Evolutionary conservation across 2,888 invertebrate species (phyloP).

Genomic region (Drosophila hamatofila): DNA sequence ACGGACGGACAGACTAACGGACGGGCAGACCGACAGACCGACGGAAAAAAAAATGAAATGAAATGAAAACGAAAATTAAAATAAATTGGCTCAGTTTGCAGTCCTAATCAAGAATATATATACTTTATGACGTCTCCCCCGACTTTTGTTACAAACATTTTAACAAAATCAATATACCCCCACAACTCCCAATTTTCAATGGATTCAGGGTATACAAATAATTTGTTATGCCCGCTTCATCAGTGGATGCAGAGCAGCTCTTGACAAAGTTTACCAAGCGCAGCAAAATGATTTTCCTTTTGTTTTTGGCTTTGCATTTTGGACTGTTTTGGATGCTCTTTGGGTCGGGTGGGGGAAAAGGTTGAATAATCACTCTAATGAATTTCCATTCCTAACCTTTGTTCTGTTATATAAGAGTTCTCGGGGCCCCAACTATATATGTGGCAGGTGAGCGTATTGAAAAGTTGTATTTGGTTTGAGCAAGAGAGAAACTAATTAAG

Average conservation of each 20-base stretch:
- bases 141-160: too few relatives aligned
- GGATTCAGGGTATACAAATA: not conserved
- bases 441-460: not conserved
- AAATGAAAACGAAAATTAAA: too few relatives aligned
- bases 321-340: too few relatives aligned
- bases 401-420: not conserved
- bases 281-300: conserved; percentile 1
- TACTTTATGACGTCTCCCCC: too few relatives aligned
- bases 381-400: not conserved
- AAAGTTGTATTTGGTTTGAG: not conserved
- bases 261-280: conserved; percentile 7
- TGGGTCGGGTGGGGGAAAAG: not conserved
- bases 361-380: conserved; percentile 8
- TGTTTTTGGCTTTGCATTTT: not conserved
- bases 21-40: too few relatives aligned
- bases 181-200: too few relatives aligned
- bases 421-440: too few relatives aligned
- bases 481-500: not conserved
- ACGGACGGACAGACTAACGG: too few relatives aligned
- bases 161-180: not conserved
- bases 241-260: not conserved
- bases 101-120: too few relatives aligned
- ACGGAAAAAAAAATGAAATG: too few relatives aligned
- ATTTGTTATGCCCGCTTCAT: not conserved
- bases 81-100: too few relatives aligned